Evolutionary conservation across 1,140 invertebrate genomes (phyloP).

Genomic region (Epicauta chinensis): DNA sequence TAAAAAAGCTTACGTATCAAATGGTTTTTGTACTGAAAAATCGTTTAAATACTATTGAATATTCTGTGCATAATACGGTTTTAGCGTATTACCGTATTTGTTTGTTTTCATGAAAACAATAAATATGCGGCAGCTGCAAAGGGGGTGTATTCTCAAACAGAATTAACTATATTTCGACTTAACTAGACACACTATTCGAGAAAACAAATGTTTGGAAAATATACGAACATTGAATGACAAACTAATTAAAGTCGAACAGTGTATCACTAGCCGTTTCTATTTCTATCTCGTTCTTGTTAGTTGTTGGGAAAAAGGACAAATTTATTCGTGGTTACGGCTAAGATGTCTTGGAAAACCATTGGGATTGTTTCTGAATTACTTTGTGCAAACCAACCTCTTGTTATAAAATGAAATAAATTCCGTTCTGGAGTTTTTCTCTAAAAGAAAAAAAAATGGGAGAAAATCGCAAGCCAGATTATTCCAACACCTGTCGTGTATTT

Average conservation of each 20-base stretch:
- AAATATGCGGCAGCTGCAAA: slow-evolving; percentile 13
- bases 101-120: background rate
- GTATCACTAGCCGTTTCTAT: slow-evolving; percentile 19
- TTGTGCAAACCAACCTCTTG: slow-evolving; percentile 2
- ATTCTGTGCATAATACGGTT: too few species aligned
- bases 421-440: background rate
- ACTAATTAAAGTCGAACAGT: slow-evolving; percentile 29
- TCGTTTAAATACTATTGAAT: too few species aligned
- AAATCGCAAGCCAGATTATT: background rate
- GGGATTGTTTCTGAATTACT: slow-evolving; percentile 24
- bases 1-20: too few species aligned
- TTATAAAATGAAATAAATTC: slow-evolving; percentile 11
- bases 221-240: slow-evolving; percentile 27
- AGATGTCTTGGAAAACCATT: slow-evolving; percentile 15
- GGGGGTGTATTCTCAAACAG: slow-evolving; percentile 5
- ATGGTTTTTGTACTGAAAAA: too few species aligned
- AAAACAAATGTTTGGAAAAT: slow-evolving; percentile 25
- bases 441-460: too few species aligned
- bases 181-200: slow-evolving; percentile 21
- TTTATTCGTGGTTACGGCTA: slow-evolving; percentile 7
- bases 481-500: slow-evolving; percentile 8
- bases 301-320: slow-evolving; percentile 9
- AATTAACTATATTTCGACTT: slow-evolving; percentile 22
- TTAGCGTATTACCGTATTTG: too few species aligned
- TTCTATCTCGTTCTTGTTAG: slow-evolving; percentile 7